These are phyloP conservation scores for Archips xylosteana DNA, from an alignment of 2,888 invertebrate genomes.

Conservation along the genomic window DNA sequence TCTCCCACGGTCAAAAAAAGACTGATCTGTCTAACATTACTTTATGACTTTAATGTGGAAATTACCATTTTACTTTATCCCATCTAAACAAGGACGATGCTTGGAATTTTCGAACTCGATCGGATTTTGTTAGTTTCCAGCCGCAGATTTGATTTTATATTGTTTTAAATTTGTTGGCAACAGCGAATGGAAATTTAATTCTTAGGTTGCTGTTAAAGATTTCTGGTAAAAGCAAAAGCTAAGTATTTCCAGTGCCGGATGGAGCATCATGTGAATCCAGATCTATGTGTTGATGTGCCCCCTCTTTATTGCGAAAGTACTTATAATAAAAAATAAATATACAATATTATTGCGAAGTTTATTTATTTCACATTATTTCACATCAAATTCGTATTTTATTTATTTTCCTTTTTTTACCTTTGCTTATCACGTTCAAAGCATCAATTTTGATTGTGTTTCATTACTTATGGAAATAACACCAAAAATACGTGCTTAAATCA, in stretches of 20 bases:
- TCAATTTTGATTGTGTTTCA: conserved; percentile 9
- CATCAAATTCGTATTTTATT: conserved; percentile 36
- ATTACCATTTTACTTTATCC: neutral
- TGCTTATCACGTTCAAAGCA: conserved; percentile 8
- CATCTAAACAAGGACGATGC: neutral
- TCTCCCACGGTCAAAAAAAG: neutral
- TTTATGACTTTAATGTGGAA: neutral
- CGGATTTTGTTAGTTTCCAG: neutral
- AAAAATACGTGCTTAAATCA: neutral
- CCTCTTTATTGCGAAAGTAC: conserved; percentile 49
- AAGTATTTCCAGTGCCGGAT: neutral
- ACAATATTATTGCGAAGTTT: conserved; percentile 43
- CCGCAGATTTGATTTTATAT: neutral
- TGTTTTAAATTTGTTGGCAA: neutral
- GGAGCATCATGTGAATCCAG: neutral
- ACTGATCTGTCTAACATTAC: neutral
- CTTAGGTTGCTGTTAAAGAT: neutral
- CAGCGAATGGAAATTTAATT: conserved; percentile 38
- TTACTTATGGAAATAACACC: conserved; percentile 11
- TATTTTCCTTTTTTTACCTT: neutral
- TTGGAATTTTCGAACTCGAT: neutral
- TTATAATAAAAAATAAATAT: conserved; percentile 46
- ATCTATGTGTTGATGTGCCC: conserved; percentile 41
- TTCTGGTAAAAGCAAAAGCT: neutral
- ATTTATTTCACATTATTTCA: conserved; percentile 46